phyloP scores from a whole-genome alignment of 2,888 invertebrate species.

The Mythimna vitellina region DNA sequence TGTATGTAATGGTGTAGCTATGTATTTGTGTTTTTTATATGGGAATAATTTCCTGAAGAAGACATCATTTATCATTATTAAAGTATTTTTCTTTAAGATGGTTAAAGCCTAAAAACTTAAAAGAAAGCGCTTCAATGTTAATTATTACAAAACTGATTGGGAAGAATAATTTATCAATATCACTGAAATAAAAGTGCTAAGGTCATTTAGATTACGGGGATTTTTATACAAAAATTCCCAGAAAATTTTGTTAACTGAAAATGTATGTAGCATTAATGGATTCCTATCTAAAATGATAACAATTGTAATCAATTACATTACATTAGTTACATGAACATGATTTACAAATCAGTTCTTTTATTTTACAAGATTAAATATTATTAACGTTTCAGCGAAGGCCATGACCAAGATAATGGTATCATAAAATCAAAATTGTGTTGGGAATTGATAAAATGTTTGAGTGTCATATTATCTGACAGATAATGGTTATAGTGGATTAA shows the following conservation, averaged over 20 bases:
- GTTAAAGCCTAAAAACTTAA: not conserved
- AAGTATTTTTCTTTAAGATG: not conserved
- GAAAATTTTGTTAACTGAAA: constrained; percentile 33
- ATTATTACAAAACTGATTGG: too few relatives aligned
- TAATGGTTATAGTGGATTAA: constrained; percentile 45
- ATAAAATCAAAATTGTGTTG: constrained; percentile 61
- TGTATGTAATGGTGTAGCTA: too few relatives aligned
- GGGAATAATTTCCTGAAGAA: not conserved
- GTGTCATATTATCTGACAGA: constrained; percentile 50
- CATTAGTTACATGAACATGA: constrained; percentile 40
- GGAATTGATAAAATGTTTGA: constrained; percentile 45
- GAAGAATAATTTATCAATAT: not conserved
- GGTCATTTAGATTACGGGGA: constrained; percentile 19
- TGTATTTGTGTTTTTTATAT: too few relatives aligned
- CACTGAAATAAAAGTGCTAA: constrained; percentile 17
- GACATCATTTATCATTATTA: not conserved
- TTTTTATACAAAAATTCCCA: not conserved
- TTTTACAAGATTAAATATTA: constrained; percentile 49
- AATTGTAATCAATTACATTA: constrained; percentile 38
- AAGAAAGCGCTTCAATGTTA: not conserved
- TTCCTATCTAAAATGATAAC: constrained; percentile 17
- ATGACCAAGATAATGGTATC: constrained; percentile 54
- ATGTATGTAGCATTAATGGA: constrained; percentile 21
- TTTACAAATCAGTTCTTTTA: constrained; percentile 54
- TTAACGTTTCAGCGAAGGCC: constrained; percentile 53